Conservation (phyloP, 2,113 vertebrate species). For the Pycnonotus jocosus region DNA sequence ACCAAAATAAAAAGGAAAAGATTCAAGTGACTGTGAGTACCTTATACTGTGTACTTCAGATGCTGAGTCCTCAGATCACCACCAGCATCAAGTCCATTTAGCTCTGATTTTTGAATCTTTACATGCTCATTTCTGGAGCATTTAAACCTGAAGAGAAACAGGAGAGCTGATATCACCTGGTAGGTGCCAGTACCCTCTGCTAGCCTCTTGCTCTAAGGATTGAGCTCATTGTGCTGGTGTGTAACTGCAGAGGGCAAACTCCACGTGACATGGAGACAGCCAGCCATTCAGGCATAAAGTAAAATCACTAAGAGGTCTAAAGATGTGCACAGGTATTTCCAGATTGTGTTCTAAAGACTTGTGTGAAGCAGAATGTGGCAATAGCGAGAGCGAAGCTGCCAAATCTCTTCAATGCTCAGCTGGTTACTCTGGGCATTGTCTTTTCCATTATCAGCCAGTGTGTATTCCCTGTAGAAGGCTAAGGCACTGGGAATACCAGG, state of each 20-base stretch:
- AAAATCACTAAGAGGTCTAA: neutral
- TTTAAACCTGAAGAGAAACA: neutral
- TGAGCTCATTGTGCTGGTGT: neutral
- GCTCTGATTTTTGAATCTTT: neutral
- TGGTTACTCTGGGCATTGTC: neutral
- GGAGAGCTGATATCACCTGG: neutral
- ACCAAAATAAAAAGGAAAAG: accelerated
- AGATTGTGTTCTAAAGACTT: neutral
- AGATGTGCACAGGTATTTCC: neutral
- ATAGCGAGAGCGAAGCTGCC: neutral
- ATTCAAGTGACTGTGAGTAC: neutral
- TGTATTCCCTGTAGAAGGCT: neutral
- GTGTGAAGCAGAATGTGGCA: neutral
- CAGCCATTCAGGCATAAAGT: neutral
- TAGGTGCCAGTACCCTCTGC: neutral
- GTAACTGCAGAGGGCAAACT: neutral
- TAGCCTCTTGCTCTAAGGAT: neutral
- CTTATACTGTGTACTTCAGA: too few relatives aligned
- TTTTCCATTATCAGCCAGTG: neutral
- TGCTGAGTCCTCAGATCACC: neutral
- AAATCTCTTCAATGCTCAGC: neutral
- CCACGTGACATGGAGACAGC: accelerated
- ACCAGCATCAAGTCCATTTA: neutral
- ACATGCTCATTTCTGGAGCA: neutral
- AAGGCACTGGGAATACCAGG: neutral